A percentile compares a stretch with the other conserved stretches of the same genome.
These are phyloP conservation scores for Hestina assimilis DNA, from an alignment of 1,140 invertebrate genomes.

Conservation along the genomic window DNA sequence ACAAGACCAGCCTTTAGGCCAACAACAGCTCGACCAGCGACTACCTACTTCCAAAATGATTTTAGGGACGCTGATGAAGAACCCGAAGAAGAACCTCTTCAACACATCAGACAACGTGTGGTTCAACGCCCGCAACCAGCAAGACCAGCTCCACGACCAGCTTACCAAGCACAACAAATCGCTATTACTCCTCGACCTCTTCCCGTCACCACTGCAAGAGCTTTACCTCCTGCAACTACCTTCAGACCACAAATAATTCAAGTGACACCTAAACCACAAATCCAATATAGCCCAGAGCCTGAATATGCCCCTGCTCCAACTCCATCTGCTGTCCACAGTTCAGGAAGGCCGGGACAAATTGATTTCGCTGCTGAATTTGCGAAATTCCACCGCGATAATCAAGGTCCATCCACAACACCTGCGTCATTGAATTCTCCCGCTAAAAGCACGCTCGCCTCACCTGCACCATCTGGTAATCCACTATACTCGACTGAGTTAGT, in stretches of 20 bases:
- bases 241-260: conserved; percentile 82
- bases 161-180: conserved; percentile 72
- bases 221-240: conserved; percentile 82
- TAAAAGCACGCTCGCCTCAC: conserved; percentile 55
- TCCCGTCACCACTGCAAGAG: conserved; percentile 80
- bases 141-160: conserved; percentile 44
- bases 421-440: conserved; percentile 49
- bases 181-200: conserved; percentile 82
- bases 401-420: conserved; percentile 75
- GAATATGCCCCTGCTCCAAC: conserved; percentile 65
- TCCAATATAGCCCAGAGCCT: conserved; percentile 79
- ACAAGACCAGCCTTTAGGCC: conserved; percentile 76
- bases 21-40: conserved; percentile 79
- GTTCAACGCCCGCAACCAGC: conserved; percentile 73
- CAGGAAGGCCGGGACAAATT: conserved; percentile 76
- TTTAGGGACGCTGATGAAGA: conserved; percentile 82
- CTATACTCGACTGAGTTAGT: conserved; percentile 88
- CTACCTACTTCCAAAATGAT: conserved; percentile 83
- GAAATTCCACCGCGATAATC: conserved; percentile 87
- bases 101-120: conserved; percentile 73
- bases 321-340: conserved; percentile 49
- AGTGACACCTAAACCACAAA: conserved; percentile 80
- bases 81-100: conserved; percentile 77
- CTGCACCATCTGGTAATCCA: conserved; percentile 77
- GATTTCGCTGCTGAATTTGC: conserved; percentile 87